Evolutionary conservation across 2,797 vertebrate species (phyloP).

Genomic region (Anguilla megastoma): DNA sequence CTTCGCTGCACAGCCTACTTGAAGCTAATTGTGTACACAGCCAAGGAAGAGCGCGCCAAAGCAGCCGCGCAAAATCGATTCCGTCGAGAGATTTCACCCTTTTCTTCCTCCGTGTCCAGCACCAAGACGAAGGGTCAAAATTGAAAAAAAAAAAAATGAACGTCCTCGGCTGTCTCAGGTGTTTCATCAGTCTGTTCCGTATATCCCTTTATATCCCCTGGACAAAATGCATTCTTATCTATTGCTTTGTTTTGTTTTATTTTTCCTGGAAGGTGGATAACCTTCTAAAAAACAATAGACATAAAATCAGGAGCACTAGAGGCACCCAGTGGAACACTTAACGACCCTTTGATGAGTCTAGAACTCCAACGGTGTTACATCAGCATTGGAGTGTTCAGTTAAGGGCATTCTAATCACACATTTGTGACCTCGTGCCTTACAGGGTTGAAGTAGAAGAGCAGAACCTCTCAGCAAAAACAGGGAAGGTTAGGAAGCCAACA

Average conservation of each 20-base stretch:
- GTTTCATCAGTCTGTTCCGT: not conserved
- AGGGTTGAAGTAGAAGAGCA: not conserved
- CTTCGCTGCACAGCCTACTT: constrained; percentile 47
- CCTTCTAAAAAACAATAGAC: not conserved
- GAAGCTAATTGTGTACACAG: constrained; percentile 54
- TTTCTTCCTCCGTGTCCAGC: not conserved
- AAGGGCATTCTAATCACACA: too few species aligned
- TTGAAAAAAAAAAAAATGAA: not conserved
- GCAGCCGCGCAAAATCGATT: constrained; percentile 48
- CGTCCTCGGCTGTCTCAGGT: not conserved
- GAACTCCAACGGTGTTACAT: not conserved
- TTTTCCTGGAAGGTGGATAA: not conserved
- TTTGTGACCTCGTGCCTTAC: too few species aligned
- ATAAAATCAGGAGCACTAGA: not conserved
- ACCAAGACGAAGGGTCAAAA: not conserved
- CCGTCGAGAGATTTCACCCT: constrained; percentile 42
- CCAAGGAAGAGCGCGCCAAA: not conserved
- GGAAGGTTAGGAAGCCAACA: not conserved
- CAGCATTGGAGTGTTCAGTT: too few species aligned
- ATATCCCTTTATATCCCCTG: constrained; percentile 12
- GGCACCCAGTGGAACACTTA: not conserved
- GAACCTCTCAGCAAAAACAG: not conserved
- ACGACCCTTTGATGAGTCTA: too few species aligned
- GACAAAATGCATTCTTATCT: not conserved
- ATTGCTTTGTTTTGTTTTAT: not conserved